Base-by-base conservation (phyloP, 2,797 vertebrate genomes). In the Enteromius mattozi region DNA sequence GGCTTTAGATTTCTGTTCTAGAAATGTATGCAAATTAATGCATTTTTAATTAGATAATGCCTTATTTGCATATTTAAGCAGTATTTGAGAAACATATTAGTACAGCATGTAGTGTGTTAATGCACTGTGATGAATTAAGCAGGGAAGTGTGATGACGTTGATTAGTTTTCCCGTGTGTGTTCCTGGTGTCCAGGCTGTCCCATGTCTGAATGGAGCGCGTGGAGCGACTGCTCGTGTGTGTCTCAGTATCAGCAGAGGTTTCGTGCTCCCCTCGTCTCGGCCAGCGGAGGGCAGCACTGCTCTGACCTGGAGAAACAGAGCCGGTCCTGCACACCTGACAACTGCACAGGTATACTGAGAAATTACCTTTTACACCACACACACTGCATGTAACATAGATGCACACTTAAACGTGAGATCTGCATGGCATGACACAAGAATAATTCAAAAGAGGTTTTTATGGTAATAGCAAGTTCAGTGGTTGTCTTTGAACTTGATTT, bases 181-280 rank as follows among this genome's bases (percentile, higher is more conserved):
- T 37, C 42, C 42, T 45, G 10, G 12, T 45, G 45, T 47, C 3
- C 45, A 93, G 92, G 89, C 3, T 97, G 97, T 24, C 91, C 93
- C 54, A 95, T 96, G 97, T 96, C 96, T 0, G 59, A 91, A 49
- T 98, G 97, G 97, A 97, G 94, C 4, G 86, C 91, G 54, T 98
- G 97, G 97, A 96, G 95, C 0, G 45, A 0, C 4, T 98, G 97
- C 78, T 96, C 96, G 0, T 97, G 97, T 83, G 89, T 71, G 75
- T 94, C 96, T 84, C 94, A 91, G 45, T 92, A 92, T 84, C 96
- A 96, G 90, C 96, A 96, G 81, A 94, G 96, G 0, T 95, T 96
- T 89, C 94, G 96, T 21, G 94, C 95, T 1, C 94, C 96, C 35
- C 93, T 93, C 3, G 80, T 91, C 0, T 91, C 92, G 0, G 88